Evolutionary conservation across 2,113 vertebrate species (phyloP), one percentile per base, ranked within the genome.

Genomic region (Camarhynchus parvulus): DNA sequence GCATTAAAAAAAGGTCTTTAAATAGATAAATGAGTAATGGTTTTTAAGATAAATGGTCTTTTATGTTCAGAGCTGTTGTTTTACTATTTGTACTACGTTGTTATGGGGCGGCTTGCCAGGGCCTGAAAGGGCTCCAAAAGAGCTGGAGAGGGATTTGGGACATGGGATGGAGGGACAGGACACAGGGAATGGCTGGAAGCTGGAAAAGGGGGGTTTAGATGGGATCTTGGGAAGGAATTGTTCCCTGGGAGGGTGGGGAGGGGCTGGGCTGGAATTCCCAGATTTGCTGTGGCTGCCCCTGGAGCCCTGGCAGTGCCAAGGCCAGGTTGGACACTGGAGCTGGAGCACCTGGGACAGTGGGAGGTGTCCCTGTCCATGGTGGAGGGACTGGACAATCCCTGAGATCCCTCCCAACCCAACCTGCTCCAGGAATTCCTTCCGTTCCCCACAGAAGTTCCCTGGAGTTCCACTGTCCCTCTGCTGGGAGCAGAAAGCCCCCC

Each of bases 151-250:
- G 24, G 53, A 47, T 7, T 41, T 5, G 30, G 55, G n/a, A 62
- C 1, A 7, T 22, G n/a, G 39, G 2, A 4, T 22, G 24, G 53
- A 41, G 28, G 53, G 46, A 46, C 53, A 61, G 69, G 33, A n/a
- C 33, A 8, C 61, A 18, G 53, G 53, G 62, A 61, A 61, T 53
- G 39, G 62, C 3, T 67, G 7, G 4, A 3, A 6, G 3, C 1
- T 73, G 59, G 3, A 4, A 10, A 3, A 33, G 8, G 17, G 22
- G 1, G 8, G 2, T 7, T 7, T 10, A 2, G 13, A 18, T 21
- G 78, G 61, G 53, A 75, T 21, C 0, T 39, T 3, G 59, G 49
- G n/a, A 6, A 35, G 22, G 56, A 59, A 35, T 59, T 59, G 22
- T 7, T 35, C n/a, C 14, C 31, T 64, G 33, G 1, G 33, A 61